Conservation (phyloP, 2,113 vertebrate genomes). For the Mola mola region DNA sequence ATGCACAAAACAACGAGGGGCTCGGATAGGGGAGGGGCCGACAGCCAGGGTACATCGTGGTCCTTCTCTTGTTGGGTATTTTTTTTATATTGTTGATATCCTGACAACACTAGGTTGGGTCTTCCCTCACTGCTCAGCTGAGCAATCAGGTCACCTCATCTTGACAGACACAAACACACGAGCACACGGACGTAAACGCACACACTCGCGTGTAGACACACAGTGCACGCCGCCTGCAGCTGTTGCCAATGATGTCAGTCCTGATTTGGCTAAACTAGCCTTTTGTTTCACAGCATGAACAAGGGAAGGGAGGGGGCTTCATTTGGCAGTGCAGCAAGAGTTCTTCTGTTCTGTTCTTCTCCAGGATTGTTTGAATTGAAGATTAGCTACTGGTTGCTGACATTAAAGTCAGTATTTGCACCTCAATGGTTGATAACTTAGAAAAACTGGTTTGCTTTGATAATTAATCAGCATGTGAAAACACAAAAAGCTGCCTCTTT, state of each 20-base stretch:
- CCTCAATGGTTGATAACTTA: neutral
- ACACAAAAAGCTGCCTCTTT: too few species aligned
- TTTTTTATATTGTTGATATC: slow-evolving; percentile 52
- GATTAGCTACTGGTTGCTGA: slow-evolving; percentile 42
- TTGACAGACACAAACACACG: slow-evolving; percentile 70
- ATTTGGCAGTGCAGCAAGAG: slow-evolving; percentile 35
- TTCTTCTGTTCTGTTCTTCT: slow-evolving; percentile 40
- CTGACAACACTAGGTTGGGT: slow-evolving; percentile 71
- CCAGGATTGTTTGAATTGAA: slow-evolving; percentile 42
- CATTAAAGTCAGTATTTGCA: neutral
- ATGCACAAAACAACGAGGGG: slow-evolving; percentile 36
- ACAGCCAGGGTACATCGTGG: slow-evolving; percentile 57
- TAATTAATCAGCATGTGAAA: slow-evolving; percentile 10
- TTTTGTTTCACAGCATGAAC: slow-evolving; percentile 72
- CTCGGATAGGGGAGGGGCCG: slow-evolving; percentile 38
- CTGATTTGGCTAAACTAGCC: slow-evolving; percentile 73
- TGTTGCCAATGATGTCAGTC: slow-evolving; percentile 81
- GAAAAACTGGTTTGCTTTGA: neutral
- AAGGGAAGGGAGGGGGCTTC: slow-evolving; percentile 56
- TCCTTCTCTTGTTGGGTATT: slow-evolving; percentile 47
- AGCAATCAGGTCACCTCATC: slow-evolving; percentile 84
- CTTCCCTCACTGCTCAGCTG: slow-evolving; percentile 82
- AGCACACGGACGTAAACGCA: slow-evolving; percentile 40
- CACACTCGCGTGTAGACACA: slow-evolving; percentile 31
- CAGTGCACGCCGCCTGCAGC: slow-evolving; percentile 76